Conservation (phyloP, 2,888 invertebrate species). For the Neoitamus cyanurus region DNA sequence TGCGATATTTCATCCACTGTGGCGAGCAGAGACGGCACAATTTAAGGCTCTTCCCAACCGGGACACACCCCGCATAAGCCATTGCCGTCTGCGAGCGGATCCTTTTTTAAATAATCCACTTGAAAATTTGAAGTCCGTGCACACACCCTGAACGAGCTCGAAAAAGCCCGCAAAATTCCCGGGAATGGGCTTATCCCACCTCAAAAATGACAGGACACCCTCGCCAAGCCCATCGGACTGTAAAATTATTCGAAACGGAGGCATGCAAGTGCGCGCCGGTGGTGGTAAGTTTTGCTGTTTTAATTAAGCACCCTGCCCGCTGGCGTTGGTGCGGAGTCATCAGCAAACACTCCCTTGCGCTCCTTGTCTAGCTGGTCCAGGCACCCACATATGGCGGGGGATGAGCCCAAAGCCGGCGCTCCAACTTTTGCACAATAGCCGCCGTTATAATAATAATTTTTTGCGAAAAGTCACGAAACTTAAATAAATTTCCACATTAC, state of each 20-base stretch:
- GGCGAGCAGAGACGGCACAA: neutral
- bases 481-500: conserved; percentile 19
- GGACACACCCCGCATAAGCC: neutral
- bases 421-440: conserved; percentile 7
- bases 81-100: neutral
- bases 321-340: neutral
- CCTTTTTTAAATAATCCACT: conserved; percentile 24
- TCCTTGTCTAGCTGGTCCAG: neutral
- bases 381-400: neutral
- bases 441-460: conserved; percentile 26
- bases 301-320: conserved; percentile 1
- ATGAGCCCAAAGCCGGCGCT: neutral
- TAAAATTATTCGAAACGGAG: conserved; percentile 17
- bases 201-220: neutral
- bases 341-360: neutral
- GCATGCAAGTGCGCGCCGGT: conserved; percentile 11
- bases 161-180: neutral
- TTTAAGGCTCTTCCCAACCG: neutral
- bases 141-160: neutral
- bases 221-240: neutral
- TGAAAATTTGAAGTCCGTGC: conserved; percentile 3
- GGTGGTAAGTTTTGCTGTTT: conserved; percentile 25
- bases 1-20: neutral
- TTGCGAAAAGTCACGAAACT: conserved; percentile 22
- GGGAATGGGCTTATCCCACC: neutral